Percentiles rank a stretch among this genome's conserved stretches.
Evolutionary conservation across 1,140 invertebrate species (phyloP).

Genomic region (Metaphire vulgaris): DNA sequence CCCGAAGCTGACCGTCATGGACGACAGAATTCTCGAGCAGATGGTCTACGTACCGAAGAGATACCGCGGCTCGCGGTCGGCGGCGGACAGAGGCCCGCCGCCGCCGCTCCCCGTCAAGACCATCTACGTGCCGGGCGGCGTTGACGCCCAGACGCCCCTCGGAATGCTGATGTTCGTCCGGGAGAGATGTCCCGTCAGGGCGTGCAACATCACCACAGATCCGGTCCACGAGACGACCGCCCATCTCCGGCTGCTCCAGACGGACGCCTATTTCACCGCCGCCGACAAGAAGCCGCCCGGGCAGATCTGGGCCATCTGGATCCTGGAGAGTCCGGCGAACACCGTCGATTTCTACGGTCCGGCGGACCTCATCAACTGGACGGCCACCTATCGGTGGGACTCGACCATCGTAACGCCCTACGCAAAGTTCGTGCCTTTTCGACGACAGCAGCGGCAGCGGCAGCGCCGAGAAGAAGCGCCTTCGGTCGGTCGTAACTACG

Average conservation of each 20-base stretch:
- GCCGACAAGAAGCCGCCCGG: constrained; percentile 5
- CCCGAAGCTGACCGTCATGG: neutral
- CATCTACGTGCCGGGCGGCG: constrained; percentile 4
- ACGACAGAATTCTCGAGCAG: constrained; percentile 16
- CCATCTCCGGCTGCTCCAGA: constrained; percentile 2
- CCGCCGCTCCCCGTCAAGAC: constrained; percentile 1
- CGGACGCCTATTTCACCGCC: neutral
- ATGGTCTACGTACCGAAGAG: constrained; percentile 7
- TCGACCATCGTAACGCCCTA: constrained; percentile 27
- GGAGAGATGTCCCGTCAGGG: constrained; percentile 6
- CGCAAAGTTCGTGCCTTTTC: constrained; percentile 15
- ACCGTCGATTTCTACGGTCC: constrained; percentile 17
- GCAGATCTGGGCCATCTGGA: constrained; percentile 58
- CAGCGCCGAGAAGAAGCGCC: neutral
- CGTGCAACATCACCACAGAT: constrained; percentile 15
- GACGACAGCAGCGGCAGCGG: neutral
- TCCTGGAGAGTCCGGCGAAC: constrained; percentile 66
- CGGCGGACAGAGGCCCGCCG: neutral
- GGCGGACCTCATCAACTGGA: constrained; percentile 21
- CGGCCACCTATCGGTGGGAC: constrained; percentile 25
- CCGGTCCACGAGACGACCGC: neutral
- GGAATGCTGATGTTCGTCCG: neutral
- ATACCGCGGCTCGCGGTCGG: neutral
- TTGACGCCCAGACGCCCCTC: neutral
- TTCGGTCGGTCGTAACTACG: neutral